These are phyloP conservation scores for Penaeus indicus DNA, from an alignment of 1,140 invertebrate genomes.

Conservation along the genomic window DNA sequence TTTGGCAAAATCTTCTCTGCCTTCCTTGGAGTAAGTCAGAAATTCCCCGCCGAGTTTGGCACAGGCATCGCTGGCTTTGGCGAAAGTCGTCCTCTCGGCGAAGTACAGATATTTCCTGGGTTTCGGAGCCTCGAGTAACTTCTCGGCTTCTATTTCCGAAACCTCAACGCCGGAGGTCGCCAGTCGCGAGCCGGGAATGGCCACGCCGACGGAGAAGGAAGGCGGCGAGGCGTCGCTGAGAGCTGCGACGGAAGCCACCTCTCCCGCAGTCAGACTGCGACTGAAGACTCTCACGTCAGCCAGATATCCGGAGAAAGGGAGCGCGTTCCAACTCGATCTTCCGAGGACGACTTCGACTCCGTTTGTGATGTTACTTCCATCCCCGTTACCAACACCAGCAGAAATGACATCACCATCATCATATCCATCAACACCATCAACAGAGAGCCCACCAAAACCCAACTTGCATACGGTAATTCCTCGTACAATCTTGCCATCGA, in stretches of 20 bases:
- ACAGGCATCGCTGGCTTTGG: background rate
- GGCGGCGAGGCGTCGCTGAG: no score
- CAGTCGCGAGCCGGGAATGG: background rate
- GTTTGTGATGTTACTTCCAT: background rate
- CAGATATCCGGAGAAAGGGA: conserved; percentile 38
- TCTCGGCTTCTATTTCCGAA: background rate
- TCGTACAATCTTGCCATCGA: background rate
- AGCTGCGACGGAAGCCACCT: background rate
- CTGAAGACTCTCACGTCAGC: conserved; percentile 36
- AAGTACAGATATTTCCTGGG: conserved; percentile 11
- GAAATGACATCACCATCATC: no score
- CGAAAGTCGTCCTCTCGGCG: background rate
- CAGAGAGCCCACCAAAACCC: no score
- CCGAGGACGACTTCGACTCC: conserved; percentile 9
- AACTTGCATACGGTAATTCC: no score
- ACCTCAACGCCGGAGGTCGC: no score
- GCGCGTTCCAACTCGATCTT: background rate
- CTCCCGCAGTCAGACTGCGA: background rate
- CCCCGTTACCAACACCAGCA: background rate
- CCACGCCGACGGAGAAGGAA: background rate
- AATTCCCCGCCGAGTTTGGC: conserved; percentile 1
- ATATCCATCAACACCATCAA: no score
- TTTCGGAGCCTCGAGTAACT: background rate
- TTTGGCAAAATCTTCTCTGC: background rate
- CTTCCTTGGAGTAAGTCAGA: background rate